Base-by-base conservation (phyloP, 2,888 invertebrate genomes). In the Pterostichus niger region DNA sequence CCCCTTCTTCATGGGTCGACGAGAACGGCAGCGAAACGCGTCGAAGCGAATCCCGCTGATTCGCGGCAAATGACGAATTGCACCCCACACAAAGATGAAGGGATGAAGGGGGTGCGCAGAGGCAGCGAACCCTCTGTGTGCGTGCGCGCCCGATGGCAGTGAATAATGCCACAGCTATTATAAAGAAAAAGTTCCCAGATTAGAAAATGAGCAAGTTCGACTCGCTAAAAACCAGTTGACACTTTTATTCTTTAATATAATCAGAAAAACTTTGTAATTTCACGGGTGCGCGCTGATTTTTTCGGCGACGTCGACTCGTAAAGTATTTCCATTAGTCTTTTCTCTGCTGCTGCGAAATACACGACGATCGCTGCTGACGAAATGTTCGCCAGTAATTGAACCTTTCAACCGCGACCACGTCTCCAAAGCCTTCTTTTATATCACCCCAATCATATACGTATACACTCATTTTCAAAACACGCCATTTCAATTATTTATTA, bases 221-320 rank as follows among this genome's bases (percentile, higher is more conserved):
- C 79, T 79, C 83, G 83, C 84, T 83, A 83, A 83, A 85, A 85
- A 84, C 84, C 84, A 79, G 84, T 85, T 85, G 86, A 86, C 86
- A 86, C 86, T 86, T 87, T 87, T 86, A 86, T 87, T 85, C 86
- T 85, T 86, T 85, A 86, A 87, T 86, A 85, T 85, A 86, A 86
- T 85, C 86, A 85, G 85, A 85, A 85, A 85, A 88, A 88, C 87
- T 88, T 88, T 85, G 87, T 87, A 88, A 88, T 87, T 87, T 87
- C 86, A 87, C 87, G 87, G 87, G 84, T 86, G 86, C 86, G 85
- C 85, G 85, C 78, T 86, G 86, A 85, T 86, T 87, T 87, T 87
- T 86, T 85, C 84, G 76, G 84, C 79, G 84, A 86, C 86, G 87
- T 86, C 86, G 86, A 84, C 85, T 87, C 85, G 85, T 84, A 86